phyloP scores from a whole-genome alignment of 2,888 invertebrate species.

The Trisateles emortualis region DNA sequence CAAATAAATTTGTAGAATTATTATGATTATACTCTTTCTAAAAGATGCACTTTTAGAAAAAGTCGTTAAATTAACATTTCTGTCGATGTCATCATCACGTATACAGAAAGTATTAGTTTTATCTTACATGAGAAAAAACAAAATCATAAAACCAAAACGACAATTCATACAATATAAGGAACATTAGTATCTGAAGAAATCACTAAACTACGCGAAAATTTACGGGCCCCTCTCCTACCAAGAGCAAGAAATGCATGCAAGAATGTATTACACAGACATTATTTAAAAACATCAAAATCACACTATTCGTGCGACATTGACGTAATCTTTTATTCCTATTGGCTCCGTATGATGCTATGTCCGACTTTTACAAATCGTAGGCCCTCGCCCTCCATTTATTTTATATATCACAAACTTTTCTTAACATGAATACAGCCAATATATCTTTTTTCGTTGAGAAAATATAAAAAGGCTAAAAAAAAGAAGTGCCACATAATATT shows the following conservation, averaged over 20 bases:
- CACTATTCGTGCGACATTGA: neutral
- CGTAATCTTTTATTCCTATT: constrained; percentile 32
- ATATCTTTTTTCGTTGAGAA: constrained; percentile 5
- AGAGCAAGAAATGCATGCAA: neutral
- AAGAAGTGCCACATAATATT: neutral
- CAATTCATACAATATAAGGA: too few species aligned
- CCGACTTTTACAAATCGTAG: constrained; percentile 20
- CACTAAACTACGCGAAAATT: too few species aligned
- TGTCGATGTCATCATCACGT: too few species aligned
- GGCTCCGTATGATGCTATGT: constrained; percentile 15
- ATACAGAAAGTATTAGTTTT: too few species aligned
- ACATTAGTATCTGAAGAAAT: neutral
- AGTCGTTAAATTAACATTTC: too few species aligned
- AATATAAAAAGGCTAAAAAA: constrained; percentile 11
- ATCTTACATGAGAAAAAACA: too few species aligned
- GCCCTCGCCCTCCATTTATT: constrained; percentile 21
- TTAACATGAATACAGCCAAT: constrained; percentile 20
- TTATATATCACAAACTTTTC: constrained; percentile 29
- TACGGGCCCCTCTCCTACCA: neutral
- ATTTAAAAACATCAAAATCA: constrained; percentile 9
- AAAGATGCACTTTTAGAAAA: too few species aligned
- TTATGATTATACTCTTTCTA: too few species aligned
- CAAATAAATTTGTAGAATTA: too few species aligned
- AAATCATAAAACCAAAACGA: too few species aligned
- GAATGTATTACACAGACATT: constrained; percentile 6